Base-by-base conservation (phyloP, 1,140 invertebrate genomes). In the Brachionus paranguensis region DNA sequence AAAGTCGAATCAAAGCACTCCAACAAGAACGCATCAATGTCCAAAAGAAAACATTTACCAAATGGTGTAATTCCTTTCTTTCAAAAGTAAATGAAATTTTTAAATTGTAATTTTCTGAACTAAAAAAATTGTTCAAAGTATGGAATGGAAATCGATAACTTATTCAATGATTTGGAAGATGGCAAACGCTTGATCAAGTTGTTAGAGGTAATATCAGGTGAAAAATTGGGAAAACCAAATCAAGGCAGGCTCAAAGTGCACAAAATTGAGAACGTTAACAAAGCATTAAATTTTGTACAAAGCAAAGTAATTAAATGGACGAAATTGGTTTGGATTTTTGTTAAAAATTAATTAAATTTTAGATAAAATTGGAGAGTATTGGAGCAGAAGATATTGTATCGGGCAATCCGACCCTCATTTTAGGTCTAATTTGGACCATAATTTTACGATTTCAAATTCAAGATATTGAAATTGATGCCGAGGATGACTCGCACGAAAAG, bases 11-110 rank as follows among this genome's bases (percentile, higher is more conserved):
- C 87, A 94, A 95, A 91, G 94, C 95, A 87, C 92, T 99, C 87
- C 96, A 98, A 88, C 95, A 98, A 89, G 97, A 99, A 91, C 93
- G 97, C 85, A 91, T 98, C 81, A 93, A 97, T 89, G 98, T 99
- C 86, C 97, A 99, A 90, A 99, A 99, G 92, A 99, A 99, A 90
- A 99, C 97, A 7, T 99, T 99, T 90, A 99, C 97, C 87, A 99
- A 99, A 96, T 99, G 97, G 97, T 96, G 98, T 92, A 99, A 99
- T 91, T 97, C 96, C 1, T 99, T 98, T 90, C 90, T 99, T 85
- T 93, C 95, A 88, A 98, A 96, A 93, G 96, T 76, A 76, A 76
- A 12, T 37, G 5, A 12, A 96, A 89, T 89, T 86, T 86, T 83
- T 84, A 3, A 27, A 41, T 84, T 53, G n/a, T 45, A 65, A 11